A percentile compares a stretch with the other conserved stretches of the same genome.
phyloP scores from a whole-genome alignment of 2,888 invertebrate genomes.

The Caenorhabditis drosophilae region DNA sequence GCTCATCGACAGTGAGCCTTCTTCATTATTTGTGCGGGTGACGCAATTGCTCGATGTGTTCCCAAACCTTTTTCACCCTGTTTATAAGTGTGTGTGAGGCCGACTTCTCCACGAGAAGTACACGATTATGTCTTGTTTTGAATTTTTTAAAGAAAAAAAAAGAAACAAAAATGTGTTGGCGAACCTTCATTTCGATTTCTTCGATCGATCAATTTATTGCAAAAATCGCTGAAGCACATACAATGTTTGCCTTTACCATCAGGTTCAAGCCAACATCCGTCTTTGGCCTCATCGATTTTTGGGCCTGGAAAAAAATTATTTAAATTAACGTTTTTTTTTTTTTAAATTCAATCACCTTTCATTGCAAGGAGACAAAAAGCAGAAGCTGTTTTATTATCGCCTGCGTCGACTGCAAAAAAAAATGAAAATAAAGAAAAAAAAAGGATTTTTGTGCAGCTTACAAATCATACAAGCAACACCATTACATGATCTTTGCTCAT shows the following conservation, averaged over 20 bases:
- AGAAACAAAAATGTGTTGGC: too few species aligned
- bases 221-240: constrained; percentile 59
- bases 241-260: constrained; percentile 61
- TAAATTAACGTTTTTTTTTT: not conserved
- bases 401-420: constrained; percentile 54
- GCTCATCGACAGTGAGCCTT: constrained; percentile 4
- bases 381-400: constrained; percentile 52
- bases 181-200: constrained; percentile 34
- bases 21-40: constrained; percentile 4
- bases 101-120: not conserved
- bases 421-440: constrained; percentile 3
- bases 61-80: too few species aligned
- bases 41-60: constrained; percentile 40
- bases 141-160: not conserved
- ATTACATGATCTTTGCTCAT: constrained; percentile 48
- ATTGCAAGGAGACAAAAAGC: constrained; percentile 60
- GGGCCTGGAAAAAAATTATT: constrained; percentile 16
- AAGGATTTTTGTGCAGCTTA: too few species aligned
- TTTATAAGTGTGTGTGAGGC: not conserved
- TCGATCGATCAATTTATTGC: constrained; percentile 57
- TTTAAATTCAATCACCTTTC: constrained; percentile 20
- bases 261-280: constrained; percentile 63
- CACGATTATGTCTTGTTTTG: not conserved
- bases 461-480: constrained; percentile 64
- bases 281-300: constrained; percentile 39